phyloP scores from a whole-genome alignment of 2,797 vertebrate species.

The Crenuchus spilurus region DNA sequence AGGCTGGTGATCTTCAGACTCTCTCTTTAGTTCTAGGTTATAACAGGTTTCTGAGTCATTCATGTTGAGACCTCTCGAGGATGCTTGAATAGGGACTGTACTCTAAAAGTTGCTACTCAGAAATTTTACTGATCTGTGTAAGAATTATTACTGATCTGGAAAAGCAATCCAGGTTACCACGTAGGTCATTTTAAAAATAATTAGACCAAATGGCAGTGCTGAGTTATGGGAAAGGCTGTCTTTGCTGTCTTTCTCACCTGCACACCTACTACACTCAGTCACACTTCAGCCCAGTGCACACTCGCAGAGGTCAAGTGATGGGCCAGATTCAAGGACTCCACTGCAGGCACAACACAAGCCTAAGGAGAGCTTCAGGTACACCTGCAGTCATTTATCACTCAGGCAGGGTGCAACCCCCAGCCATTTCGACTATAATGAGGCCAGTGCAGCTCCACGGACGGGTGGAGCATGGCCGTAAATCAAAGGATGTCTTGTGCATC shows the following conservation, averaged over 20 bases:
- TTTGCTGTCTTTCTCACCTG: not conserved
- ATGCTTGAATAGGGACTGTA: not conserved
- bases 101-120: too few relatives aligned
- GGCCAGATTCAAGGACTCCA: conserved; percentile 42
- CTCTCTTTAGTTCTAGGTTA: not conserved
- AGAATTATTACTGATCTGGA: not conserved
- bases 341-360: conserved; percentile 19
- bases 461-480: conserved; percentile 12
- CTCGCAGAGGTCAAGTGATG: conserved; percentile 32
- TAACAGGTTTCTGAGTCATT: not conserved
- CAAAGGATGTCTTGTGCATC: not conserved
- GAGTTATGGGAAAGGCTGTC: not conserved
- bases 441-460: not conserved
- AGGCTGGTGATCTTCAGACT: not conserved
- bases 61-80: too few relatives aligned
- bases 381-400: conserved; percentile 65
- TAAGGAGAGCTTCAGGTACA: conserved; percentile 39
- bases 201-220: not conserved
- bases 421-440: conserved; percentile 31
- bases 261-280: not conserved
- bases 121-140: too few relatives aligned
- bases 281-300: not conserved
- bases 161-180: not conserved
- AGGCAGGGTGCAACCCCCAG: conserved; percentile 28
- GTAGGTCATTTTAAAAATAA: not conserved